Conservation (phyloP, 1,140 invertebrate genomes). For the Mizuhopecten yessoensis region DNA sequence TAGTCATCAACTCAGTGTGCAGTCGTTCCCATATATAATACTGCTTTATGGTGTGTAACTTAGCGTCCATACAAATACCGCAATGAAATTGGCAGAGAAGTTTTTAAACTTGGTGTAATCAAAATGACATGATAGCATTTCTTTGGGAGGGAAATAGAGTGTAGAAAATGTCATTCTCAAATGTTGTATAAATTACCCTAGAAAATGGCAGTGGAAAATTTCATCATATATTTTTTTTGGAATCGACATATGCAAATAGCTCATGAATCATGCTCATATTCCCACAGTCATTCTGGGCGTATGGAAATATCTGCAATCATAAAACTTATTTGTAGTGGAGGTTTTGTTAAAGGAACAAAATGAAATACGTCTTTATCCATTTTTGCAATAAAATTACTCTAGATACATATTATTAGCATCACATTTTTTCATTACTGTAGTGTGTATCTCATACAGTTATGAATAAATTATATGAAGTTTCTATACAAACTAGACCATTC, state of each 20-base stretch:
- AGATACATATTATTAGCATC: too few species aligned
- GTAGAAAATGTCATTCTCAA: neutral
- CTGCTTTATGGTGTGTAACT: neutral
- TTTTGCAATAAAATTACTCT: neutral
- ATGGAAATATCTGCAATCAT: neutral
- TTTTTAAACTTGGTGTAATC: neutral
- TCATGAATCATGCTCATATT: neutral
- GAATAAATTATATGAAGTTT: too few species aligned
- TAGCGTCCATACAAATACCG: neutral
- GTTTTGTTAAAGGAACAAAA: neutral
- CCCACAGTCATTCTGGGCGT: neutral
- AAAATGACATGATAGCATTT: neutral
- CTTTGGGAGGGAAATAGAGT: neutral
- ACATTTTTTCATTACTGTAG: too few species aligned
- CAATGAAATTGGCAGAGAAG: neutral
- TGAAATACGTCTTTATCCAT: neutral
- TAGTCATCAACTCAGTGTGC: neutral
- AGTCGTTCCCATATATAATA: neutral
- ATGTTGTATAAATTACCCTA: neutral
- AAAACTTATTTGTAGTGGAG: neutral
- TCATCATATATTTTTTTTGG: neutral
- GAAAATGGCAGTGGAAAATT: neutral
- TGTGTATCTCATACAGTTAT: too few species aligned
- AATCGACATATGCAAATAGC: neutral
- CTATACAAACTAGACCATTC: too few species aligned